These are phyloP conservation scores for Danionella cerebrum DNA, from an alignment of 2,113 vertebrate species.

Conservation along the genomic window DNA sequence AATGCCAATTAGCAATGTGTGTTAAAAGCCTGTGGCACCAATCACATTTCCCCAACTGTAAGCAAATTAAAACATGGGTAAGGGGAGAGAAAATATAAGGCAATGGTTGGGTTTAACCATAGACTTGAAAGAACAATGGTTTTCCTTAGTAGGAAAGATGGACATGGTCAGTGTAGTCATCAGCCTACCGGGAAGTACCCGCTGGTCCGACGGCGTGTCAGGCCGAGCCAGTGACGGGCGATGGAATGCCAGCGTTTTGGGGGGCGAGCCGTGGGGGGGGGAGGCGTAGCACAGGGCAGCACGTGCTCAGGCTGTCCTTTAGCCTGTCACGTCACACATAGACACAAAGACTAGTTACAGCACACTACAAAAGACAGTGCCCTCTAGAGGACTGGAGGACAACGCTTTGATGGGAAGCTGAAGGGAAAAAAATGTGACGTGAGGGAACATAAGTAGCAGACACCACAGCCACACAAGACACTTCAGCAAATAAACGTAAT, in stretches of 20 bases:
- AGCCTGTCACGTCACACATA: constrained; percentile 50
- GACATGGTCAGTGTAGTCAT: constrained; percentile 48
- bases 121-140: background rate
- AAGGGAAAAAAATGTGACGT: background rate
- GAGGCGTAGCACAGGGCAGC: constrained; percentile 42
- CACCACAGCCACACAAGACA: background rate
- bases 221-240: constrained; percentile 67
- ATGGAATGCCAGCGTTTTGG: constrained; percentile 67
- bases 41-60: background rate
- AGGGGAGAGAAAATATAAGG: background rate
- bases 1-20: background rate
- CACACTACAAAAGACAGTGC: constrained; percentile 12
- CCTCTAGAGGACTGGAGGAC: constrained; percentile 12
- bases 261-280: constrained; percentile 56
- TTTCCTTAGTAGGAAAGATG: background rate
- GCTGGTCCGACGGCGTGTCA: constrained; percentile 64
- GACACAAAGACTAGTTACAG: constrained; percentile 42
- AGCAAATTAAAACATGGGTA: no score
- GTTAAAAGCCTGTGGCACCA: background rate
- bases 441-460: background rate
- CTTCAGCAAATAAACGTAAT: no score
- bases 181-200: constrained; percentile 61
- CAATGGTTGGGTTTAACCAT: background rate
- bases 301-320: constrained; percentile 48
- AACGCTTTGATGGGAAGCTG: background rate